A percentile compares a stretch with the other conserved stretches of the same genome.
phyloP scores from a whole-genome alignment of 2,113 vertebrate species.

The Octodon degus region DNA sequence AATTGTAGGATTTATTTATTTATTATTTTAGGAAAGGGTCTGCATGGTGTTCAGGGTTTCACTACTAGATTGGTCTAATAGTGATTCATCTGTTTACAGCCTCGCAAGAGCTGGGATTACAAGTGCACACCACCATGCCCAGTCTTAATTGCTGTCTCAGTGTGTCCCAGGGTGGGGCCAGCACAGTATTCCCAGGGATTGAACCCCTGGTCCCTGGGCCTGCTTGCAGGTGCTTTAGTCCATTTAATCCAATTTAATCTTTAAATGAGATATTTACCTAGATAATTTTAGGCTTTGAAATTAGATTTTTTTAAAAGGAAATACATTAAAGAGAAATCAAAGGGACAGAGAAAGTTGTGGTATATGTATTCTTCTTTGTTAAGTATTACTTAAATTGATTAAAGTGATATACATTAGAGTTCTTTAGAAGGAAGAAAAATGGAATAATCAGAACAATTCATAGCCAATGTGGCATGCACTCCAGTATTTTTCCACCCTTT shows the following conservation, averaged over 20 bases:
- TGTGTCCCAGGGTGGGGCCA: no score
- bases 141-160: no score
- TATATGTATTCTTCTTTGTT: constrained; percentile 9
- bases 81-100: no score
- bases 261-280: no score
- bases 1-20: constrained; percentile 19
- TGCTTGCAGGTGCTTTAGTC: no score
- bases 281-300: constrained; percentile 1
- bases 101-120: no score
- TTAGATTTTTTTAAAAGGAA: constrained; percentile 1
- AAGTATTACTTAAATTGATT: constrained; percentile 64
- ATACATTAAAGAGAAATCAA: constrained; percentile 32
- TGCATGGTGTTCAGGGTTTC: no score
- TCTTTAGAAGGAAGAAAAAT: constrained; percentile 51
- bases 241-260: no score
- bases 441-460: not conserved
- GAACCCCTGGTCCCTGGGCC: no score
- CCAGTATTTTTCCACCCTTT: not conserved
- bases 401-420: constrained; percentile 41
- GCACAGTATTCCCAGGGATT: no score
- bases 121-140: no score
- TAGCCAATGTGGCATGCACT: not conserved
- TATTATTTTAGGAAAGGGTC: not conserved
- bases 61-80: no score
- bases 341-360: constrained; percentile 48